Conservation (phyloP, 2,113 vertebrate genomes). For the Zosterops pallidus region DNA sequence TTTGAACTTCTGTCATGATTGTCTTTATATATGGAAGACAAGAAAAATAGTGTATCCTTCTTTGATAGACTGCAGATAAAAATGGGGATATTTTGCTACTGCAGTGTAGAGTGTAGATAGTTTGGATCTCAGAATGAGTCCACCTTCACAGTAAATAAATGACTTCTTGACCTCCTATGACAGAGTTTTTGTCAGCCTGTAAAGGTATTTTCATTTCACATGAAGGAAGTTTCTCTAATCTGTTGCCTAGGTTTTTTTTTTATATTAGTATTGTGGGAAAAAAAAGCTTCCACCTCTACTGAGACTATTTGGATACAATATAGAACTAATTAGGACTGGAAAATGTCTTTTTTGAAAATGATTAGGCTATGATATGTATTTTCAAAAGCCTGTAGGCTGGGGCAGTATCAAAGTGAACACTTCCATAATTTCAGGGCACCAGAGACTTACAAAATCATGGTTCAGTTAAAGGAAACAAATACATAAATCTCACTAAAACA, state of each 20-base stretch:
- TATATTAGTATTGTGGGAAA: not conserved
- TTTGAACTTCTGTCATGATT: constrained; percentile 64
- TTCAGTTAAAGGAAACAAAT: not conserved
- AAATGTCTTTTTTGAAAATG: not conserved
- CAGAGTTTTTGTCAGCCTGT: constrained; percentile 31
- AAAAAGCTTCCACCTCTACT: not conserved
- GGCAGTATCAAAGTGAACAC: not conserved
- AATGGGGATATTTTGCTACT: constrained; percentile 21
- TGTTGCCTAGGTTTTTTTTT: constrained; percentile 19
- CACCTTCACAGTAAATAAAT: not conserved
- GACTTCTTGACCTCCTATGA: constrained; percentile 28
- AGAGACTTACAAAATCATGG: not conserved
- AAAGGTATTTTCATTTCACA: constrained; percentile 46
- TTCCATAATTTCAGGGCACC: not conserved
- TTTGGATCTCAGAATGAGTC: constrained; percentile 28
- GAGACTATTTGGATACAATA: not conserved
- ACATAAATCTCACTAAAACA: not conserved
- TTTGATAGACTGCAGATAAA: constrained; percentile 41
- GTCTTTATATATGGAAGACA: constrained; percentile 53
- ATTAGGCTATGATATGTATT: not conserved
- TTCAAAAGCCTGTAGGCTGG: not conserved
- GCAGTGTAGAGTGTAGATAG: not conserved
- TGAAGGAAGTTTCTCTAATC: constrained; percentile 34
- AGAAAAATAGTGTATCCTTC: constrained; percentile 39
- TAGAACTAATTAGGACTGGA: not conserved